phyloP scores from a whole-genome alignment of 2,113 vertebrate species.

The Mus pahari region DNA sequence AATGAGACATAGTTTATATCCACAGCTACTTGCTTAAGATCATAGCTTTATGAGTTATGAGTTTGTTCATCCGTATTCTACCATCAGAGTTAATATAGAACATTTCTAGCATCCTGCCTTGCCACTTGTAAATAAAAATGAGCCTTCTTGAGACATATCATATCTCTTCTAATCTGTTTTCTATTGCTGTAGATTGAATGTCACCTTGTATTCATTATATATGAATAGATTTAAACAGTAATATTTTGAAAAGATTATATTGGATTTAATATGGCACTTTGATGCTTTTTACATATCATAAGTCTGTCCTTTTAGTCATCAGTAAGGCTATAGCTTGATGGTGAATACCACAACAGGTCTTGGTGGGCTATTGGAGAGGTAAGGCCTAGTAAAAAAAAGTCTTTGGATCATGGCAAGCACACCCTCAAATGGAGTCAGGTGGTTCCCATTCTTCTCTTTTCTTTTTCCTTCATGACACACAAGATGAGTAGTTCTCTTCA shows the following conservation, averaged over 20 bases:
- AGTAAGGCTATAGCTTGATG: neutral
- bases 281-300: neutral
- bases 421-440: neutral
- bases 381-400: neutral
- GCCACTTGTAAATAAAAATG: neutral
- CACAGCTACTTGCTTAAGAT: neutral
- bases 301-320: neutral
- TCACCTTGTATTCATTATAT: neutral
- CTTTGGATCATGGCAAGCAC: neutral
- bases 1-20: neutral
- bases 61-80: neutral
- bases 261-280: neutral
- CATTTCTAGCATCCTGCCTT: neutral
- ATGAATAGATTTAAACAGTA: neutral
- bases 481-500: neutral
- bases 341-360: neutral
- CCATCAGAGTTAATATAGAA: neutral
- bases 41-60: neutral
- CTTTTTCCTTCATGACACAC: neutral
- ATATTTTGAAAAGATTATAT: neutral
- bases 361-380: neutral
- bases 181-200: neutral
- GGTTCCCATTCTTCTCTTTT: neutral
- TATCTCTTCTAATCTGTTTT: neutral
- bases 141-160: neutral